phyloP scores from a whole-genome alignment of 1,140 invertebrate genomes.

The Harpegnathos saltator region DNA sequence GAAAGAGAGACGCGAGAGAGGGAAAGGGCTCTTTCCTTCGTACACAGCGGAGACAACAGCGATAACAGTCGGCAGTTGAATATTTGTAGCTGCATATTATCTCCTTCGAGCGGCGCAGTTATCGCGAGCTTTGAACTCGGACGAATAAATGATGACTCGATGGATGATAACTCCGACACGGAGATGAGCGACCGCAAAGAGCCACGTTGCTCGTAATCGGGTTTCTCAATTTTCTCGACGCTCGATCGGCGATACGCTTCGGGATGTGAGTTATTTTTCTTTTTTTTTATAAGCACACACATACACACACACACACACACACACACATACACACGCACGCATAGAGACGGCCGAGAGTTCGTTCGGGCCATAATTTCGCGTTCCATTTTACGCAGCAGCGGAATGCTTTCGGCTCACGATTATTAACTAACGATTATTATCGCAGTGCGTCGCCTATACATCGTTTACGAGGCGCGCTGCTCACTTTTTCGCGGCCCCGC shows the following conservation, averaged over 20 bases:
- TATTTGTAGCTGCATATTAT: conserved; percentile 2
- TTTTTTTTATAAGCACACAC: not conserved
- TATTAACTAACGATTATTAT: not conserved
- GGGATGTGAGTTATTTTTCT: conserved; percentile 3
- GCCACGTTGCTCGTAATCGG: not conserved
- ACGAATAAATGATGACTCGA: too few relatives aligned
- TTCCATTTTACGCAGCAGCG: not conserved
- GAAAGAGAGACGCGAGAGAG: too few relatives aligned
- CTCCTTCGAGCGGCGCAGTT: not conserved
- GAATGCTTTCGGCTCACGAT: not conserved
- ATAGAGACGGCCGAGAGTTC: not conserved
- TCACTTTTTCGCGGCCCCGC: not conserved
- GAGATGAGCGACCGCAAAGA: not conserved
- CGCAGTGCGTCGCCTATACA: not conserved
- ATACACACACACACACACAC: too few relatives aligned
- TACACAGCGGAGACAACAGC: conserved; percentile 24
- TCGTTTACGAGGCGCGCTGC: not conserved
- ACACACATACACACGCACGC: too few relatives aligned
- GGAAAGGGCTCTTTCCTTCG: conserved; percentile 14
- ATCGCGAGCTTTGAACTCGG: not conserved
- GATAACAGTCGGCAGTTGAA: conserved; percentile 56
- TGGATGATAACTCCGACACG: too few relatives aligned
- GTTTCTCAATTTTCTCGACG: not conserved
- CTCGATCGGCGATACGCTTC: not conserved
- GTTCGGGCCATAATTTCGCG: not conserved